These are phyloP conservation scores for Karalla daura DNA, from an alignment of 2,797 vertebrate species.

Conservation along the genomic window DNA sequence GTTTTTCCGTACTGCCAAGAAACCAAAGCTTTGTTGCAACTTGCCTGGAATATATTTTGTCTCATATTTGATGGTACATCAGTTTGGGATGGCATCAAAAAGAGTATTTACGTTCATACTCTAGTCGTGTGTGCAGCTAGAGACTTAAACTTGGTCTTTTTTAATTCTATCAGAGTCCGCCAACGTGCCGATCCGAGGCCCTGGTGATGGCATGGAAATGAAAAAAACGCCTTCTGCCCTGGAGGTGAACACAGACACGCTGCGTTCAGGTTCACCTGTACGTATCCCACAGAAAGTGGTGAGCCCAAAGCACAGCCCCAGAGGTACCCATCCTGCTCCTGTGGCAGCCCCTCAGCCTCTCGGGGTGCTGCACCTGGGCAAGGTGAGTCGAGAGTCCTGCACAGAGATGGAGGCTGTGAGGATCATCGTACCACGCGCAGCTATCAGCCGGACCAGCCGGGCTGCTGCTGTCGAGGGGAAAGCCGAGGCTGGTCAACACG, in stretches of 20 bases:
- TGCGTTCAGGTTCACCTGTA: conserved; percentile 35
- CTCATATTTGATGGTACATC: too few relatives aligned
- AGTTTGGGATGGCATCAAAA: too few relatives aligned
- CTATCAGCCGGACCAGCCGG: conserved; percentile 86
- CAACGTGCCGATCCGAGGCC: conserved; percentile 86
- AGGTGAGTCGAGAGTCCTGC: conserved; percentile 88
- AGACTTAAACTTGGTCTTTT: neutral
- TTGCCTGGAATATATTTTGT: too few relatives aligned
- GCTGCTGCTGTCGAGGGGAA: conserved; percentile 74
- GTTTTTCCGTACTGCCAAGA: too few relatives aligned
- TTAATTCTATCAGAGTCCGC: conserved; percentile 56
- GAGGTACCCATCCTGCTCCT: conserved; percentile 56
- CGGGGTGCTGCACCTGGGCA: conserved; percentile 92
- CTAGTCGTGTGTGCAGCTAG: too few relatives aligned
- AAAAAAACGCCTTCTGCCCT: conserved; percentile 78
- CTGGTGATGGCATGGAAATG: conserved; percentile 98
- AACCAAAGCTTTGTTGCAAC: too few relatives aligned
- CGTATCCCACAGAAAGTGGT: conserved; percentile 64
- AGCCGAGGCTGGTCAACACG: conserved; percentile 78
- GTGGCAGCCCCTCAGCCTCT: conserved; percentile 76
- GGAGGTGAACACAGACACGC: conserved; percentile 77
- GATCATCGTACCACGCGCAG: conserved; percentile 92
- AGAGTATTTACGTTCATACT: too few relatives aligned
- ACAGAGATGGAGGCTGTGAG: conserved; percentile 93
- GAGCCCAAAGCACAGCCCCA: conserved; percentile 66